Conservation (phyloP, 2,888 invertebrate species). For the Palloptera scutellata region DNA sequence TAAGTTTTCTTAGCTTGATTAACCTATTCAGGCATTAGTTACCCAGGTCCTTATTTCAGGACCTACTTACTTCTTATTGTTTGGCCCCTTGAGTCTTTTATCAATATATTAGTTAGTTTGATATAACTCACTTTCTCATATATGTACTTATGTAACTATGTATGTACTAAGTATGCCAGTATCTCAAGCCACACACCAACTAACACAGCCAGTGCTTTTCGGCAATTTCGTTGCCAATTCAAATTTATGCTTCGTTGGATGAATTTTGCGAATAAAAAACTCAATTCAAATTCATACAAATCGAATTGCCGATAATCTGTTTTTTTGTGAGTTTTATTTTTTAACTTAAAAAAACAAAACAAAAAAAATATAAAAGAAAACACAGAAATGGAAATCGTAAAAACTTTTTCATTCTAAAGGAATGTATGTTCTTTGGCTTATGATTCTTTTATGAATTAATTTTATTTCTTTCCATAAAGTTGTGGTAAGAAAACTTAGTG, state of each 20-base stretch:
- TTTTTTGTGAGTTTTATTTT: background rate
- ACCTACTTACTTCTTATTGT: too few relatives aligned
- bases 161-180: too few relatives aligned
- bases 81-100: too few relatives aligned
- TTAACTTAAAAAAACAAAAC: background rate
- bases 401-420: background rate
- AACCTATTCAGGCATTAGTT: too few relatives aligned
- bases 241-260: slow-evolving; percentile 16
- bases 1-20: too few relatives aligned
- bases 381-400: background rate
- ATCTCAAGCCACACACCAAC: too few relatives aligned
- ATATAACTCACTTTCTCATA: too few relatives aligned
- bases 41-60: too few relatives aligned
- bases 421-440: slow-evolving; percentile 11
- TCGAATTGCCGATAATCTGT: slow-evolving; percentile 6
- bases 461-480: background rate
- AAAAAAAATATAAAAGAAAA: too few relatives aligned
- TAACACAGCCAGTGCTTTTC: too few relatives aligned
- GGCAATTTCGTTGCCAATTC: slow-evolving; percentile 1
- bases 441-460: slow-evolving; percentile 28
- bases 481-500: background rate
- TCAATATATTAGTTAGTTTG: too few relatives aligned
- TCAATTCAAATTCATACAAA: slow-evolving; percentile 21
- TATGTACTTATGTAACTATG: too few relatives aligned
- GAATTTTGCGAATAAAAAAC: background rate